These are phyloP conservation scores for Mamestra brassicae DNA, from an alignment of 2,888 invertebrate species.

Conservation along the genomic window DNA sequence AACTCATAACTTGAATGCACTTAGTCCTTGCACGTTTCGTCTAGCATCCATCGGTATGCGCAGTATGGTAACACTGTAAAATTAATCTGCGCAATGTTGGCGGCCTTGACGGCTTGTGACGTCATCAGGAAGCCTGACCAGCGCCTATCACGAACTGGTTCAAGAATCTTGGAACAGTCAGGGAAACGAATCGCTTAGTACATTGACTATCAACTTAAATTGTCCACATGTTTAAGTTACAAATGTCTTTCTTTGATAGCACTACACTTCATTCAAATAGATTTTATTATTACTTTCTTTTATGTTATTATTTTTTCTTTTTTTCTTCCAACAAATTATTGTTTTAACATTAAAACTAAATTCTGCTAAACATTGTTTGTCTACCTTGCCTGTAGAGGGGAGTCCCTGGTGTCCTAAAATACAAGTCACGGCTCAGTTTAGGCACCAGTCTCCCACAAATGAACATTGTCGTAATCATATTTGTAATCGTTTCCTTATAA, in stretches of 20 bases:
- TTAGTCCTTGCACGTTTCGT: conserved; percentile 43
- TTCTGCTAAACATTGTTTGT: no score
- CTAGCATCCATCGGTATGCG: conserved; percentile 59
- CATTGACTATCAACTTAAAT: neutral
- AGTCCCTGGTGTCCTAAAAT: no score
- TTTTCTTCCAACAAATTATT: no score
- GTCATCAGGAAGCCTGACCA: conserved; percentile 80
- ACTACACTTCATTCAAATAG: no score
- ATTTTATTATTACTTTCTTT: no score
- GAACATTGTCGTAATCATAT: no score
- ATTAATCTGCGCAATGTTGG: conserved; percentile 73
- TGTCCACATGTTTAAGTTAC: neutral
- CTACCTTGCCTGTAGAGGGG: no score
- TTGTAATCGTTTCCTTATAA: no score
- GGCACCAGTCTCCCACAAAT: no score
- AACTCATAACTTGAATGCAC: conserved; percentile 19
- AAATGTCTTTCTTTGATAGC: neutral
- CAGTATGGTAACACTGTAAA: conserved; percentile 55
- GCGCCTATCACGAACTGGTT: conserved; percentile 74
- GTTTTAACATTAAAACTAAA: no score
- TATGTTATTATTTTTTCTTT: no score
- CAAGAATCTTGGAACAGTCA: conserved; percentile 60
- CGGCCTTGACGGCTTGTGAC: conserved; percentile 75
- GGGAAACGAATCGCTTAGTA: neutral
- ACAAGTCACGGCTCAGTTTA: no score